Evolutionary conservation across 2,113 vertebrate genomes (phyloP), one percentile per base, ranked within the genome.

Genomic region (Oreochromis niloticus): DNA sequence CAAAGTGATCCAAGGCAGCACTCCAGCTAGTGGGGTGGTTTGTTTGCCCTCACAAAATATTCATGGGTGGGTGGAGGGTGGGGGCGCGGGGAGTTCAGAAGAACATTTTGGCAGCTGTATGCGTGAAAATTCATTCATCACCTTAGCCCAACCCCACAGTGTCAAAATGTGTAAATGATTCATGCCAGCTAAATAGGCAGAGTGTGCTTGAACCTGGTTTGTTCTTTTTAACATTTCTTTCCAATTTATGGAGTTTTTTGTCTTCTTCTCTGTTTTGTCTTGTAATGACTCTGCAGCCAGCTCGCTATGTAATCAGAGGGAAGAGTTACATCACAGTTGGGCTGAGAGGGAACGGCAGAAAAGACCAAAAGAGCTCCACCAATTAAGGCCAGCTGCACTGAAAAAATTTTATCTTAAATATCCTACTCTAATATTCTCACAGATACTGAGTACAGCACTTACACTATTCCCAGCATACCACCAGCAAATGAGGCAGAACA

Each of bases 41-140:
- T 30, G 32, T 85, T 82, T 90, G 89, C 86, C 86, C 88, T 90
- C 85, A 71, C 84, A 80, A 86, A 93, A 91, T 91, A 92, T 89
- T 92, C 91, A 91, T 90, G 41, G 83, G 9, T 46, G 73, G 19
- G 85, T 19, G 61, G 36, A 32, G 24, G 6, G 57, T 52, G 50
- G 66, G n/a, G 46, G 16, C 1, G 11, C 1, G 6, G 14, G 52
- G 11, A 39, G 36, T 84, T 89, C 61, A 89, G 84, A 81, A 16
- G 16, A 89, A 81, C 71, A 81, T 85, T 90, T 88, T 94, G 92
- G 92, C 93, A 94, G 91, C 87, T 85, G 66, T 16, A 54, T 4
- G 75, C n/a, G 59, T 89, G 85, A 93, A 88, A 94, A 88, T 85
- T 54, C 88, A 85, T 89, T 87, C 50, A 86, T 89, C 90, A 91